Evolutionary conservation across 2,888 invertebrate genomes (phyloP).

Genomic region (Ischnus inquisitorius): DNA sequence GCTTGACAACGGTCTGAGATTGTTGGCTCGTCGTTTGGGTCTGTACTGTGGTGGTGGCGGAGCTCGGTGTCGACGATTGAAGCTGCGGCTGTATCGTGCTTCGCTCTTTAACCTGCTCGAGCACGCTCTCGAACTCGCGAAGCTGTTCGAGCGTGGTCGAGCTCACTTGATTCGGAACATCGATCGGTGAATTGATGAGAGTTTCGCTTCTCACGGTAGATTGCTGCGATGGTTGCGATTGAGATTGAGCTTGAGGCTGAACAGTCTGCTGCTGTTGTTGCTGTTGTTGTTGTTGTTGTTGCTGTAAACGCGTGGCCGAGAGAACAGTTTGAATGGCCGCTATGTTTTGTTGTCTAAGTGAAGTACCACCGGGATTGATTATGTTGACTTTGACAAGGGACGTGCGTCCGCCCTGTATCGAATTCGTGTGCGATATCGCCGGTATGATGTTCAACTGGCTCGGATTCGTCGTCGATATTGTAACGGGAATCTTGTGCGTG

Average conservation of each 20-base stretch:
- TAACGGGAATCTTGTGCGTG: conserved; percentile 90
- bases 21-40: conserved; percentile 80
- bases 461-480: conserved; percentile 84
- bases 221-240: conserved; percentile 87
- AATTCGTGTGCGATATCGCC: conserved; percentile 80
- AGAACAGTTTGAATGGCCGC: conserved; percentile 81
- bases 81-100: conserved; percentile 88
- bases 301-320: conserved; percentile 78
- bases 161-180: conserved; percentile 86
- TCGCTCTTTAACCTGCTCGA: conserved; percentile 93
- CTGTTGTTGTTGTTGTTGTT: conserved; percentile 56
- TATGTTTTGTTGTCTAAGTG: conserved; percentile 78
- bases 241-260: conserved; percentile 83
- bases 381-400: conserved; percentile 84
- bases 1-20: conserved; percentile 69
- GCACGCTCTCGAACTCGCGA: conserved; percentile 92
- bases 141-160: conserved; percentile 92
- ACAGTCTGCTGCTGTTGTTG: conserved; percentile 83
- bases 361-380: conserved; percentile 74
- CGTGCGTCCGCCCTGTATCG: conserved; percentile 80
- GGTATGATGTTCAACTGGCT: conserved; percentile 83
- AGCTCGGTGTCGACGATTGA: conserved; percentile 73
- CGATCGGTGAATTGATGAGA: conserved; percentile 79
- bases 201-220: conserved; percentile 73
- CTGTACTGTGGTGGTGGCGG: conserved; percentile 78